These are phyloP conservation scores for Felis catus DNA, from an alignment of 2,113 vertebrate species.

Conservation along the genomic window DNA sequence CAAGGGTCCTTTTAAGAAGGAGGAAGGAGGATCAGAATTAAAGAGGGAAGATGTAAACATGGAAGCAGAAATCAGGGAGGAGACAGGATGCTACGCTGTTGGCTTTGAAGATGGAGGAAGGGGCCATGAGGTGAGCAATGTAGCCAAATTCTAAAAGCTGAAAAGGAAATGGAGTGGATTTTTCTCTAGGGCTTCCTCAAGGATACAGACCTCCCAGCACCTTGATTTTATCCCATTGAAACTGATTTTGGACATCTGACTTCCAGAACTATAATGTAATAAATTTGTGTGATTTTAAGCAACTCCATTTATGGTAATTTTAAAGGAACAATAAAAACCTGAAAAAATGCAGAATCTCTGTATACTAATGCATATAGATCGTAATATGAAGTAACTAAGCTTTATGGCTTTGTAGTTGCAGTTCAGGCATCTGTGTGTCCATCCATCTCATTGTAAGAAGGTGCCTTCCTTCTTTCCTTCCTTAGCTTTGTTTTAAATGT, in stretches of 20 bases:
- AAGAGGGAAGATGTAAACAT: background rate
- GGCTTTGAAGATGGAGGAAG: background rate
- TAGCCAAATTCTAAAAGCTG: background rate
- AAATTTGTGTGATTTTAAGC: background rate
- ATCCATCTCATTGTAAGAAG: background rate
- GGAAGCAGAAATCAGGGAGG: background rate
- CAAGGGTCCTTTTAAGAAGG: background rate
- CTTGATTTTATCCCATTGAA: background rate
- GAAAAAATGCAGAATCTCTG: background rate
- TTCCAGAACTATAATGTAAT: background rate
- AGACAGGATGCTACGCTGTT: background rate
- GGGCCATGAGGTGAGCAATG: background rate
- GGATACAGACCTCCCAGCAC: background rate
- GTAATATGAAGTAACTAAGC: background rate
- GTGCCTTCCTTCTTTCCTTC: background rate
- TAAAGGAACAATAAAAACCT: background rate
- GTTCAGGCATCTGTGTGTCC: background rate
- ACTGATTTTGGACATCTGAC: background rate
- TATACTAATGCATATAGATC: background rate
- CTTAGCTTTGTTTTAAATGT: background rate
- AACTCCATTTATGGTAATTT: background rate
- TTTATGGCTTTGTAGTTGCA: background rate
- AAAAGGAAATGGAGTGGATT: background rate
- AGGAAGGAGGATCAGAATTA: background rate
- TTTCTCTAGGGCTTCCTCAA: background rate